Evolutionary conservation across 30 jellyfish, hydroid and myxozoan species (phyloP).

Genomic region (Rhopilema esculentum): DNA sequence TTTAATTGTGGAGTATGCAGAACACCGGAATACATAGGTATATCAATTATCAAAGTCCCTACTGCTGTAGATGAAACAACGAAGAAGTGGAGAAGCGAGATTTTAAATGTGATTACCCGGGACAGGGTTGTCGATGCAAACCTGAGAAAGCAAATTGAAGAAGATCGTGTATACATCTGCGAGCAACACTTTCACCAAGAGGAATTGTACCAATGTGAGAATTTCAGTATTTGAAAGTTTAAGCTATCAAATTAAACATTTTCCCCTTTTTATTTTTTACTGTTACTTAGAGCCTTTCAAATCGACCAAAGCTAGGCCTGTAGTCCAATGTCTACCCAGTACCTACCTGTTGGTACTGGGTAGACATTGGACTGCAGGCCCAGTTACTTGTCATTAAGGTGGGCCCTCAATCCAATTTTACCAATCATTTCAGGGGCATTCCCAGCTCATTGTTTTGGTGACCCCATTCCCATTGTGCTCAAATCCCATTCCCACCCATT

Average conservation of each 20-base stretch:
- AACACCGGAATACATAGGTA: slow-evolving; percentile 40
- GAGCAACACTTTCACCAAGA: slow-evolving; percentile 26
- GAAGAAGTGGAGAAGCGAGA: slow-evolving; percentile 35
- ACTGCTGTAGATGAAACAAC: slow-evolving; percentile 63
- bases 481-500: neutral
- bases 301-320: neutral
- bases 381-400: neutral
- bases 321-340: too few species aligned
- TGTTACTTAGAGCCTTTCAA: neutral
- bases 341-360: neutral
- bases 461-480: neutral
- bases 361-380: neutral
- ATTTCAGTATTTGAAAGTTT: neutral
- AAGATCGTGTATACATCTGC: slow-evolving; percentile 4
- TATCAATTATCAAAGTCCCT: slow-evolving; percentile 71
- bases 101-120: slow-evolving; percentile 8
- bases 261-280: neutral
- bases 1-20: slow-evolving; percentile 74
- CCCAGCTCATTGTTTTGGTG: neutral
- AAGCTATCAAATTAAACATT: neutral
- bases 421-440: neutral
- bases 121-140: slow-evolving; percentile 11
- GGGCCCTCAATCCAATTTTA: neutral
- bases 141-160: slow-evolving; percentile 4
- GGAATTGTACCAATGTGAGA: neutral